Conservation (phyloP, 37 sponge, comb jelly and placozoan genomes). For the Chondrilla cf. caribensis region DNA sequence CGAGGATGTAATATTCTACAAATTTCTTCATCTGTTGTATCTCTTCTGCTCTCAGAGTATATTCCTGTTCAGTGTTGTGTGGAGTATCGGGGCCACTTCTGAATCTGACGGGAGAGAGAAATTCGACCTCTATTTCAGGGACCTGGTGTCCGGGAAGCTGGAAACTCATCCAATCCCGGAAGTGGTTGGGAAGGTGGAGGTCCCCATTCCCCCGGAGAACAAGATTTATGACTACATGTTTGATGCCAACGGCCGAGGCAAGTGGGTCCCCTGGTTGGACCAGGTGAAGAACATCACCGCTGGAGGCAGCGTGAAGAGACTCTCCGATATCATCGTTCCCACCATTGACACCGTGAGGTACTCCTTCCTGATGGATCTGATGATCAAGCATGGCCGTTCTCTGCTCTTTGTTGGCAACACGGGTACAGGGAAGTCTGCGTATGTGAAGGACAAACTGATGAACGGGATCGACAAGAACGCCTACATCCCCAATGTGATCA, state of each 20-base stretch:
- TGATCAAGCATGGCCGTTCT: slow-evolving; percentile 67
- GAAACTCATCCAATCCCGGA: slow-evolving; percentile 45
- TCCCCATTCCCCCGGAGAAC: slow-evolving; percentile 85
- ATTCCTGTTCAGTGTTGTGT: slow-evolving; percentile 81
- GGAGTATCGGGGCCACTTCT: slow-evolving; percentile 88
- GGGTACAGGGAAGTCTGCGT: slow-evolving; percentile 97
- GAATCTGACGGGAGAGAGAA: slow-evolving; percentile 78
- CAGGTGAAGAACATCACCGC: slow-evolving; percentile 59
- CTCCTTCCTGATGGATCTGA: slow-evolving; percentile 92
- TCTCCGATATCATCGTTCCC: slow-evolving; percentile 94
- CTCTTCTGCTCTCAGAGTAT: slow-evolving; percentile 45
- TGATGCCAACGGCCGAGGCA: slow-evolving; percentile 90
- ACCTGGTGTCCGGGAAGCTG: slow-evolving; percentile 62
- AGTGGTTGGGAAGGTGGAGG: slow-evolving; percentile 83
- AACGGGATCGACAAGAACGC: slow-evolving; percentile 73
- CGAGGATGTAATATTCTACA: too few species aligned
- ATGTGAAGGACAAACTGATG: slow-evolving; percentile 97
- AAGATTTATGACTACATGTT: slow-evolving; percentile 91
- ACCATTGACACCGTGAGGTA: slow-evolving; percentile 89
- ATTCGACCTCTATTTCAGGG: slow-evolving; percentile 79
- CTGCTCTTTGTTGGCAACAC: slow-evolving; percentile 95
- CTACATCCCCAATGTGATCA: slow-evolving; percentile 87
- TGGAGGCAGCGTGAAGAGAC: slow-evolving; percentile 58
- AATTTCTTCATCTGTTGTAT: too few species aligned
- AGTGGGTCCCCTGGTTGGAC: slow-evolving; percentile 97